These are phyloP conservation scores for Spatulosminthurus flaviceps DNA, from an alignment of 2,888 invertebrate genomes.

Conservation along the genomic window DNA sequence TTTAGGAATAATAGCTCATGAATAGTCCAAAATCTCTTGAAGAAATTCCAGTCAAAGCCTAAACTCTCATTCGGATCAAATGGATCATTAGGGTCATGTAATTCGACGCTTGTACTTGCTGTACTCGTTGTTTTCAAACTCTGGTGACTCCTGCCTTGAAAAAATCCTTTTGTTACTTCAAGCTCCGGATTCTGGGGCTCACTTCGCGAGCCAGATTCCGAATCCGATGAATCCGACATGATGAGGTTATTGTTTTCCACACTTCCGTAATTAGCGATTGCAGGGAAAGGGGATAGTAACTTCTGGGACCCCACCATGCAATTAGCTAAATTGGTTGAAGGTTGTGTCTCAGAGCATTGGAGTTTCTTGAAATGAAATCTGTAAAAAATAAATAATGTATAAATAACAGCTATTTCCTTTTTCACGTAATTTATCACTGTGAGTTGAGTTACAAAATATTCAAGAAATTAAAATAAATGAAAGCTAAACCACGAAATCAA, in stretches of 20 bases:
- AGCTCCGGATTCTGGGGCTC: background rate
- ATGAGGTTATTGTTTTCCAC: background rate
- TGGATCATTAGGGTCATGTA: constrained; percentile 34
- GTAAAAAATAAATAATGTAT: too few relatives aligned
- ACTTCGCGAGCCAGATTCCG: background rate
- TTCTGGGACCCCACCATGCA: background rate
- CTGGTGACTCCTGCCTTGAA: constrained; percentile 33
- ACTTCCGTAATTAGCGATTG: background rate
- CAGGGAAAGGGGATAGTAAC: background rate
- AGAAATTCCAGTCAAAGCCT: constrained; percentile 51
- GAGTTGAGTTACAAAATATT: too few relatives aligned
- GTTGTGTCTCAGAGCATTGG: too few relatives aligned
- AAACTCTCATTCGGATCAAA: constrained; percentile 43
- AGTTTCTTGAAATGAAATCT: too few relatives aligned
- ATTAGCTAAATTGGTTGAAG: background rate
- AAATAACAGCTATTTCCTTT: too few relatives aligned
- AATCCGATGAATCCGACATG: constrained; percentile 25
- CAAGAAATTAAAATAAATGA: too few relatives aligned
- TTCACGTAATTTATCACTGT: too few relatives aligned
- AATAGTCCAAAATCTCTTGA: constrained; percentile 58
- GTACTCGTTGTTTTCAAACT: constrained; percentile 35
- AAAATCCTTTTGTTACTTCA: background rate
- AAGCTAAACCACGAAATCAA: too few relatives aligned
- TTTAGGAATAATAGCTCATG: constrained; percentile 58
- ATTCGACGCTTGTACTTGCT: constrained; percentile 28